These are phyloP conservation scores for Aromia moschata DNA, from an alignment of 2,888 invertebrate species.

Conservation along the genomic window DNA sequence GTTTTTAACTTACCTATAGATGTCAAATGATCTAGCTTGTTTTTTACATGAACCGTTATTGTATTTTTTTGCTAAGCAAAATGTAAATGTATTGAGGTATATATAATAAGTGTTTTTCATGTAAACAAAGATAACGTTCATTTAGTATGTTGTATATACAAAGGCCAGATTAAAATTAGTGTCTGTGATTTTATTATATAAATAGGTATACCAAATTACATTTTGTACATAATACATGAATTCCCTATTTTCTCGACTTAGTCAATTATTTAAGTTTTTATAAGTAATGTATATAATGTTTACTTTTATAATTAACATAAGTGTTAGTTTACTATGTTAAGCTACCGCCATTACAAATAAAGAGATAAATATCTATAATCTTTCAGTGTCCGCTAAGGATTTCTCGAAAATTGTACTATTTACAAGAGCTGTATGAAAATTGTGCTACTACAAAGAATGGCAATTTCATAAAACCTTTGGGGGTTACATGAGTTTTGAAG, in stretches of 20 bases:
- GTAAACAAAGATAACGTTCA: conserved; percentile 17
- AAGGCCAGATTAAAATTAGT: conserved; percentile 61
- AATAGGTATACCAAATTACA: conserved; percentile 53
- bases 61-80: conserved; percentile 29
- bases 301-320: conserved; percentile 58
- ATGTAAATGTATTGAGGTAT: conserved; percentile 18
- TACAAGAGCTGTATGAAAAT: too few species aligned
- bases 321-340: conserved; percentile 56
- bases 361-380: conserved; percentile 27
- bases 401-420: not conserved
- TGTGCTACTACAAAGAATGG: too few species aligned
- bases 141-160: conserved; percentile 47
- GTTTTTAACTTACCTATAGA: conserved; percentile 22
- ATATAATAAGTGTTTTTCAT: conserved; percentile 16
- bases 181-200: conserved; percentile 62
- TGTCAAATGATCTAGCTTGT: conserved; percentile 22
- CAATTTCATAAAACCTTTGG: too few species aligned
- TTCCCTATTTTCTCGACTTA: conserved; percentile 56
- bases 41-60: conserved; percentile 29
- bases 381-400: not conserved
- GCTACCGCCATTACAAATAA: conserved; percentile 55
- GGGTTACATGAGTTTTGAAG: too few species aligned
- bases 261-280: conserved; percentile 57
- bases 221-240: conserved; percentile 53
- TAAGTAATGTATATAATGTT: conserved; percentile 58